Base-by-base conservation (phyloP, 2,888 invertebrate genomes). In the Therioaphis trifolii region DNA sequence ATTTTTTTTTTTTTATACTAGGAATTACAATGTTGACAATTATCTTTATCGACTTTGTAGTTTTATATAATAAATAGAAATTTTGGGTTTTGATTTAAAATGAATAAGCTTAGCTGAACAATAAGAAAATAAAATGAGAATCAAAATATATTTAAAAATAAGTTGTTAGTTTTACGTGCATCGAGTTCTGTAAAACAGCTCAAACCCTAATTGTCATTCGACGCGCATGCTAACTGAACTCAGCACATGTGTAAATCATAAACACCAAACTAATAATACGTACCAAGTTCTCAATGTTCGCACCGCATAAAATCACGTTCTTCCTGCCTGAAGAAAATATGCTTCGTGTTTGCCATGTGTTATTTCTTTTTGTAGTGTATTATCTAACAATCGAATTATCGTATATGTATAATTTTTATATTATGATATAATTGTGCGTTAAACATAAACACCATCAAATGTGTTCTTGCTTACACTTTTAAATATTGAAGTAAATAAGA, bases 151-250 rank as follows among this genome's bases (percentile, higher is more conserved):
- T 72, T 61, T 61, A 72, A 80, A 46, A 72, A 49, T 72, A 18
- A 46, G 69, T 21, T 46, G 49, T 21, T 52, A 61, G n/a, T 72
- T 5, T 35, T 5, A 80, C 71, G 80, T 72, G 80, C 71, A 12
- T 49, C 15, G 71, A 61, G 80, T 80, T 80, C 80, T 71, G 80
- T 71, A 80, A 80, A 80, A 80, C 80, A 35, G 80, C 61, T 80
- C 35, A 24, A 61, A 72, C 58, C 80, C 80, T 80, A 80, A 72
- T 80, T 80, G 71, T 80, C 80, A 80, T 80, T 80, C 80, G 61
- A 72, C 21, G 71, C 71, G 58, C 80, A 80, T 61, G 69, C 71
- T 21, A 61, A 49, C 4, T n/a, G 29, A 58, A 29, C 27, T 52
- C 40, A 7, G 24, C 61, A 72, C 61, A 61, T 72, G 80, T 80